A percentile compares a stretch with the other conserved stretches of the same genome.
These are phyloP conservation scores for Porites lutea DNA, from an alignment of 64 coral and sea anemone species.

Conservation along the genomic window DNA sequence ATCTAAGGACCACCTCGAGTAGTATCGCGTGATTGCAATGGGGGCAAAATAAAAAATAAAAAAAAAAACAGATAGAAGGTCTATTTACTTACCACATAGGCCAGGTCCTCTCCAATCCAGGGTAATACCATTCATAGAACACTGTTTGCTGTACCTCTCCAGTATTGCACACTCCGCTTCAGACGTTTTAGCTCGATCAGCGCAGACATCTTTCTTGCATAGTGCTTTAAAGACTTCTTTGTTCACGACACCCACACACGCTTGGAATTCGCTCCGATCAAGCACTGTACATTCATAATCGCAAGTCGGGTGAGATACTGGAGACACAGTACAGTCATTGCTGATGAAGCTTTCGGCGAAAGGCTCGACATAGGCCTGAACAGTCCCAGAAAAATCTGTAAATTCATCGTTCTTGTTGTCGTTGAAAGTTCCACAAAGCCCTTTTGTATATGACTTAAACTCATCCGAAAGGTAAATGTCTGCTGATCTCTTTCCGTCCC, in stretches of 20 bases:
- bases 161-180: conserved; percentile 1
- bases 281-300: background rate
- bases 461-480: background rate
- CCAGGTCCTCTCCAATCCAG: background rate
- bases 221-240: background rate
- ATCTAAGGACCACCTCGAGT: too few relatives aligned
- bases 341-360: background rate
- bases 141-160: conserved; percentile 12
- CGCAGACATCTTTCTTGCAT: conserved; percentile 9
- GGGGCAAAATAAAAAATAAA: too few relatives aligned
- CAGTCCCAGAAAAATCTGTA: background rate
- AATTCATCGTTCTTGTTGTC: conserved; percentile 11
- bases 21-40: too few relatives aligned
- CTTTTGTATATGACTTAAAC: background rate
- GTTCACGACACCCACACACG: background rate
- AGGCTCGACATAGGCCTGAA: background rate
- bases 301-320: background rate
- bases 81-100: conserved; percentile 7
- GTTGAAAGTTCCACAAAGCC: conserved; percentile 36
- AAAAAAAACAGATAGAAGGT: too few relatives aligned
- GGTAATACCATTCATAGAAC: background rate
- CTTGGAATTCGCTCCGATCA: background rate
- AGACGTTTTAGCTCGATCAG: background rate
- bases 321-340: background rate
- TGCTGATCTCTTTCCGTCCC: background rate